Percentiles rank a stretch among this genome's conserved stretches.
Evolutionary conservation across 2,888 invertebrate species (phyloP).

Genomic region (Lasioglossum vierecki): DNA sequence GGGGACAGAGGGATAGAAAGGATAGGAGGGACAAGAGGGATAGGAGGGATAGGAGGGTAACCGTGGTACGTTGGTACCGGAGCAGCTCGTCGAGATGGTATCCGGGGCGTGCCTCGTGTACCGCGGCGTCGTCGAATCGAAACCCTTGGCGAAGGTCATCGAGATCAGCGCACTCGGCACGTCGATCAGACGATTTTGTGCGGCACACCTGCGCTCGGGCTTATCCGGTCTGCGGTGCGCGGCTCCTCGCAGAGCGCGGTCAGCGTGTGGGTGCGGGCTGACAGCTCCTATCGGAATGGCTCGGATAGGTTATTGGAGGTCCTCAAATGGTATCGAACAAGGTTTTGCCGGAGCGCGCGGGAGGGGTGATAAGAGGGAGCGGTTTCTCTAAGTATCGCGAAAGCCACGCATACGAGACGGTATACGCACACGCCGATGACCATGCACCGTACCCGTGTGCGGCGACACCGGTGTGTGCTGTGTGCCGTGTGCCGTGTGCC

Average conservation of each 20-base stretch:
- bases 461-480: background rate
- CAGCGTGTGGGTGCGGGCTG: constrained; percentile 77
- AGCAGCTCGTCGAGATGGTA: constrained; percentile 45
- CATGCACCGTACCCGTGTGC: background rate
- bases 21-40: background rate
- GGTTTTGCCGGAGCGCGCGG: constrained; percentile 65
- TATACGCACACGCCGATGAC: constrained; percentile 28
- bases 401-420: constrained; percentile 41
- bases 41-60: constrained; percentile 33
- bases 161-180: constrained; percentile 68
- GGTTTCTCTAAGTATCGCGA: constrained; percentile 68
- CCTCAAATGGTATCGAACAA: constrained; percentile 81
- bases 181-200: constrained; percentile 71
- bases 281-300: constrained; percentile 79
- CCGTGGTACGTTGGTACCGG: constrained; percentile 26
- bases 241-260: constrained; percentile 53
- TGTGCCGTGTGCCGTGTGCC: background rate
- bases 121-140: constrained; percentile 56
- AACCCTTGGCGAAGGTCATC: constrained; percentile 63
- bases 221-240: constrained; percentile 60
- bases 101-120: constrained; percentile 53
- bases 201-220: constrained; percentile 69
- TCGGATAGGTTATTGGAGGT: constrained; percentile 80
- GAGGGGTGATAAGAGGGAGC: constrained; percentile 73
- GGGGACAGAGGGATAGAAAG: background rate